Base-by-base conservation (phyloP, 2,797 vertebrate genomes). In the Pachyuromys duprasi region DNA sequence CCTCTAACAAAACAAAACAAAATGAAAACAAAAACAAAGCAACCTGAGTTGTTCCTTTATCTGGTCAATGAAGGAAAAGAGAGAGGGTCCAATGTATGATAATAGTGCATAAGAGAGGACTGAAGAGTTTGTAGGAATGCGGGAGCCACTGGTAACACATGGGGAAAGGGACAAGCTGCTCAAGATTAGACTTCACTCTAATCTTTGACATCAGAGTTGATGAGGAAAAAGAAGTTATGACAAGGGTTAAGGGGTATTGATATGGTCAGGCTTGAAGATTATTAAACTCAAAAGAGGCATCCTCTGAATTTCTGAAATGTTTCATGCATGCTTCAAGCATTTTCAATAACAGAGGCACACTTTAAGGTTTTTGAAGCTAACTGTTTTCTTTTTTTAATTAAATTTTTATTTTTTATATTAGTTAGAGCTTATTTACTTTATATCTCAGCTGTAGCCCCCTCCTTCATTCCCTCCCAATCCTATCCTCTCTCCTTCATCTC, bases 301-400 rank as follows among this genome's bases (percentile, higher is more conserved):
- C 36, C n/a, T 8, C 26, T 82, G 76, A 72, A 78, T 96, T 91
- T 31, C 49, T 65, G 62, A 33, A 86, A n/a, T 90, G 69, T 74
- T 62, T 86, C 26, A 20, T 42, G 14, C 17, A 13, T 45, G 22
- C 86, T 78, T 93, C 8, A 90, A 20, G 17, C 72, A 39, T 78
- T 83, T 93, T 94, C 26, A 94, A 9, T 53, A 78, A 6, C 76
- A 28, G 13, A 26, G 63, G 55, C 28, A 63, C 17, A 39, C 86
- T 81, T 70, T 13, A 76, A n/a, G 62, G 82, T 75, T 53, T 75
- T 49, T 55, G 42, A 33, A n/a, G 39, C 13, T 86, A n/a, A 20
- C 12, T 86, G 17, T 20, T 15, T 57, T 45, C 65, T 49, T 49
- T 75, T 33, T 69, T 36, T 53, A 49, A 49, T 49, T 49, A 49